Evolutionary conservation across 1,140 invertebrate genomes (phyloP), one percentile per base, ranked within the genome.

Genomic region (Euschistus heros): DNA sequence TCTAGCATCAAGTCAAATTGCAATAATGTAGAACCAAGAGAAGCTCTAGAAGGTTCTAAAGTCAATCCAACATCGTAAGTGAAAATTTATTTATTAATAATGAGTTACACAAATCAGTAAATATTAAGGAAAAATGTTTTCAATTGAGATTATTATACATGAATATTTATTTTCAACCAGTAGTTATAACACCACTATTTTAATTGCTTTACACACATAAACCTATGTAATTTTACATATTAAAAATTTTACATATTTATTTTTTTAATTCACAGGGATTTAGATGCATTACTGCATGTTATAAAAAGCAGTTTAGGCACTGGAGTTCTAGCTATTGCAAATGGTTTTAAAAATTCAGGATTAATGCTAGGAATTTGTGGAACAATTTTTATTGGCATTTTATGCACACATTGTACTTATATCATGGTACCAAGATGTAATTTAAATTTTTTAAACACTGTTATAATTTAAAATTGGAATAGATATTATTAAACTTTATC

Each of bases 311-410:
- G 82, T 59, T 73, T 84, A 26, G 82, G 83, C 1, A 81, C 77
- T 2, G 84, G 83, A 1, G 76, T 85, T 52, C 71, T 85, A 61
- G 82, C 84, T 44, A 78, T 84, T 71, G 81, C 83, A 33, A 71
- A 77, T 50, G 81, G 81, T 17, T 80, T 85, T 67, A 78, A 74
- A 67, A 78, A 82, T 72, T 76, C 80, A 62, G 84, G 84, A 65
- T 72, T 84, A 15, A 71, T 75, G 67, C 76, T 79, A 65, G 75
- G 79, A 13, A 66, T 77, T 8, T 52, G 77, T 10, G 77, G 74
- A n/a, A 74, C 78, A n/a, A 63, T 79, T n/a, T 8, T 79, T 14
- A 71, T 80, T 30, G 79, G 76, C 6, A 13, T 75, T 5, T 66
- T 81, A 33, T 78, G 75, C 67, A 75, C 76, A 22, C 78, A 81